These are phyloP conservation scores for Alsophila aescularia DNA, from an alignment of 2,888 invertebrate genomes.

Conservation along the genomic window DNA sequence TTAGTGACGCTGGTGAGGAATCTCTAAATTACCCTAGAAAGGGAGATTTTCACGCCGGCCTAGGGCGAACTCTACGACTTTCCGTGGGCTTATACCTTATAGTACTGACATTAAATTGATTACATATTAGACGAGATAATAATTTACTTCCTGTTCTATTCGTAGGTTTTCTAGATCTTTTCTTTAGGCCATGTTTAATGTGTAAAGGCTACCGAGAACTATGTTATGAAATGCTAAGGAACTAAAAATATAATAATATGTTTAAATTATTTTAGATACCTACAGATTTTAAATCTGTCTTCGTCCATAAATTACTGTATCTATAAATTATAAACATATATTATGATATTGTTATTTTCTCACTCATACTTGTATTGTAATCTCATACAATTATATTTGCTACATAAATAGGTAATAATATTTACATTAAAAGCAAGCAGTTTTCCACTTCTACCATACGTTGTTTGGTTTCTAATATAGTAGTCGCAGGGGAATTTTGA, in stretches of 20 bases:
- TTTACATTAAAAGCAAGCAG: slow-evolving; percentile 8
- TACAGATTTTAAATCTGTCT: background rate
- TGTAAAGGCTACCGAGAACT: too few species aligned
- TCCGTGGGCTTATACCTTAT: too few species aligned
- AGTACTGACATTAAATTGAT: too few species aligned
- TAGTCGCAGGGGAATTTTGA: too few species aligned
- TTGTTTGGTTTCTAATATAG: background rate
- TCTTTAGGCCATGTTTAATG: too few species aligned
- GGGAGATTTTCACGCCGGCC: too few species aligned
- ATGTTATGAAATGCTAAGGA: background rate
- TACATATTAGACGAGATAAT: too few species aligned
- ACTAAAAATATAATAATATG: background rate
- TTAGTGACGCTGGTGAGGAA: too few species aligned
- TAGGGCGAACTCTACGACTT: too few species aligned
- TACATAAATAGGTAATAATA: background rate
- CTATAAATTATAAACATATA: slow-evolving; percentile 5
- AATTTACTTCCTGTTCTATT: too few species aligned
- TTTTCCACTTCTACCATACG: slow-evolving; percentile 4
- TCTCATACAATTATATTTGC: slow-evolving; percentile 11
- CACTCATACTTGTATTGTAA: slow-evolving; percentile 21
- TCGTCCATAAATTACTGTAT: slow-evolving; percentile 1
- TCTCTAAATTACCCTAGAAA: too few species aligned
- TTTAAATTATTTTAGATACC: background rate
- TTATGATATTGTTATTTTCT: slow-evolving; percentile 9
- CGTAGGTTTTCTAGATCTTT: too few species aligned